Base-by-base conservation (phyloP, 2,888 invertebrate species). In the Hirtodrosophila trivittata region DNA sequence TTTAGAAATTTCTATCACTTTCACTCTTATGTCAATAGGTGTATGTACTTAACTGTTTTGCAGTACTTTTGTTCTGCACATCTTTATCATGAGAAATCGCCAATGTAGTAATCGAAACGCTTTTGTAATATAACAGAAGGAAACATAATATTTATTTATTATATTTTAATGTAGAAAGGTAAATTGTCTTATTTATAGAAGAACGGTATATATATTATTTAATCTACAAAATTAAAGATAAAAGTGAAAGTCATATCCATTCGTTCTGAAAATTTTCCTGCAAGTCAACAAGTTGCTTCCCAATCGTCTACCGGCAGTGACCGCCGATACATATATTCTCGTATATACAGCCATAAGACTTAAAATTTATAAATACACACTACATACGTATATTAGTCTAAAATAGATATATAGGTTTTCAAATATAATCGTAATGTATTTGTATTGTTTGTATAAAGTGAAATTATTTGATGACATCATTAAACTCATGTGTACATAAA, bases 41-140 rank as follows among this genome's bases (percentile, higher is more conserved):
- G 45, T 54, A 42, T 21, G 39, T 41, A 43, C 45, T 58, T 12
- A 46, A 49, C 43, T 62, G 14, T 35, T 45, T 50, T n/a, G n/a
- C n/a, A n/a, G n/a, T n/a, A n/a, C n/a, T n/a, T n/a, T n/a, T n/a
- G n/a, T n/a, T n/a, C n/a, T n/a, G n/a, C n/a, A n/a, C n/a, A n/a
- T n/a, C n/a, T n/a, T n/a, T n/a, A n/a, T n/a, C n/a, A n/a, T n/a
- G n/a, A n/a, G n/a, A n/a, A n/a, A n/a, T n/a, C n/a, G n/a, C n/a
- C n/a, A n/a, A n/a, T n/a, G n/a, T n/a, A n/a, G n/a, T n/a, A n/a
- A n/a, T n/a, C n/a, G 82, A 14, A 63, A 85, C 56, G 76, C 76
- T 75, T 70, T 76, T 80, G 75, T 77, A 69, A 77, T 64, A 60
- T 72, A 77, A n/a, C n/a, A n/a, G n/a, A 21, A 59, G 26, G 33